Evolutionary conservation across 1,140 invertebrate genomes (phyloP).

Genomic region (Drosophila trapezifrons): DNA sequence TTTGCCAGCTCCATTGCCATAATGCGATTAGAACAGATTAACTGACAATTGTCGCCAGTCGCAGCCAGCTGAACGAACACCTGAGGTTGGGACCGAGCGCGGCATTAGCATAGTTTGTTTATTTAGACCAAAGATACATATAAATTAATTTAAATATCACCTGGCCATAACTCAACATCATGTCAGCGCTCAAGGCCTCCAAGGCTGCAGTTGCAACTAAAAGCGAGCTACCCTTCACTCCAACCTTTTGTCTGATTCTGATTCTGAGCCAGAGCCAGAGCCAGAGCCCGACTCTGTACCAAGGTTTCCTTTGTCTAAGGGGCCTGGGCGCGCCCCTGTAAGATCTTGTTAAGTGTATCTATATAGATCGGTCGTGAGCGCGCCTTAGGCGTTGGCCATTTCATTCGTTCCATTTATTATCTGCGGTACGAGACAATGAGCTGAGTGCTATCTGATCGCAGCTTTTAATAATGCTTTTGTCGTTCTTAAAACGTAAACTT

Average conservation of each 20-base stretch:
- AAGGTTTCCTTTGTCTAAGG: constrained; percentile 53
- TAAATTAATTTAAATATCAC: constrained; percentile 78
- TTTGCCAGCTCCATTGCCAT: constrained; percentile 50
- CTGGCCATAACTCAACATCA: constrained; percentile 75
- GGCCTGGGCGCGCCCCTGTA: constrained; percentile 71
- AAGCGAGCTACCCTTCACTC: constrained; percentile 69
- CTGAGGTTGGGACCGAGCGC: constrained; percentile 51
- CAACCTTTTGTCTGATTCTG: constrained; percentile 56
- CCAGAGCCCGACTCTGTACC: constrained; percentile 10
- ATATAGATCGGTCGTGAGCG: constrained; percentile 76
- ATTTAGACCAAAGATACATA: constrained; percentile 76
- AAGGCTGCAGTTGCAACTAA: constrained; percentile 68
- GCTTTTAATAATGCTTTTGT: constrained; percentile 78
- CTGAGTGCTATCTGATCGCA: constrained; percentile 75
- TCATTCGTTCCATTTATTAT: constrained; percentile 71
- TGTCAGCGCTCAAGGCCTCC: constrained; percentile 66
- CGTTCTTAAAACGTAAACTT: constrained; percentile 78
- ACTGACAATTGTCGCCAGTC: constrained; percentile 73
- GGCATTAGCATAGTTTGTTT: constrained; percentile 79
- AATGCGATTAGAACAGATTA: constrained; percentile 82
- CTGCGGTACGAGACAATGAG: constrained; percentile 43
- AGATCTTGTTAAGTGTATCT: constrained; percentile 72
- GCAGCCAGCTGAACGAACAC: constrained; percentile 51
- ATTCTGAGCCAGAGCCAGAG: constrained; percentile 11
- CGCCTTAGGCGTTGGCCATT: constrained; percentile 73